These are phyloP conservation scores for Intellagama lesueurii DNA, from an alignment of 2,797 vertebrate genomes.

Conservation along the genomic window DNA sequence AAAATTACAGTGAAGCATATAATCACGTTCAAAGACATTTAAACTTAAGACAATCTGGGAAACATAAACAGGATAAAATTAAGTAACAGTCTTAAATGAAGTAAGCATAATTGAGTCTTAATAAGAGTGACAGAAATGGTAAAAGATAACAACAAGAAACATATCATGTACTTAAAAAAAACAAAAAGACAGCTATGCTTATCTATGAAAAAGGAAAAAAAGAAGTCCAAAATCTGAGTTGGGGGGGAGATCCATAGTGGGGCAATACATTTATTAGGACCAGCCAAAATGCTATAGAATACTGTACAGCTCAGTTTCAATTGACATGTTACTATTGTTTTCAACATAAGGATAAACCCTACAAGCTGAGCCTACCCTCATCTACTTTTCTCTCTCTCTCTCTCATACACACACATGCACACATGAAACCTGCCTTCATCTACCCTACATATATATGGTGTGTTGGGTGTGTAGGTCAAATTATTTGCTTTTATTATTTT, in stretches of 20 bases:
- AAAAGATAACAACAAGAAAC: neutral
- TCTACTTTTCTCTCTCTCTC: neutral
- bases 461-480: neutral
- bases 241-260: neutral
- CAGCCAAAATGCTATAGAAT: neutral
- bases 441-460: neutral
- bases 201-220: neutral
- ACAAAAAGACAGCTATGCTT: neutral
- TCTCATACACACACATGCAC: neutral
- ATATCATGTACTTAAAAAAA: neutral
- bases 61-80: too few relatives aligned
- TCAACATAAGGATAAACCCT: neutral
- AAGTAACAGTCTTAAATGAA: neutral
- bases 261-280: neutral
- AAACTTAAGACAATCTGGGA: too few relatives aligned
- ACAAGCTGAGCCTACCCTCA: neutral
- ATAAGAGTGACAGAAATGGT: neutral
- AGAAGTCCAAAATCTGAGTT: neutral
- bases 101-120: neutral
- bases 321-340: neutral
- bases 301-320: neutral
- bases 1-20: too few relatives aligned
- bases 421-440: neutral
- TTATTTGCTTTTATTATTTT: too few relatives aligned
- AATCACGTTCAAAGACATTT: too few relatives aligned